These are phyloP conservation scores for Scolopax rusticola DNA, from an alignment of 2,797 vertebrate species.

Conservation along the genomic window DNA sequence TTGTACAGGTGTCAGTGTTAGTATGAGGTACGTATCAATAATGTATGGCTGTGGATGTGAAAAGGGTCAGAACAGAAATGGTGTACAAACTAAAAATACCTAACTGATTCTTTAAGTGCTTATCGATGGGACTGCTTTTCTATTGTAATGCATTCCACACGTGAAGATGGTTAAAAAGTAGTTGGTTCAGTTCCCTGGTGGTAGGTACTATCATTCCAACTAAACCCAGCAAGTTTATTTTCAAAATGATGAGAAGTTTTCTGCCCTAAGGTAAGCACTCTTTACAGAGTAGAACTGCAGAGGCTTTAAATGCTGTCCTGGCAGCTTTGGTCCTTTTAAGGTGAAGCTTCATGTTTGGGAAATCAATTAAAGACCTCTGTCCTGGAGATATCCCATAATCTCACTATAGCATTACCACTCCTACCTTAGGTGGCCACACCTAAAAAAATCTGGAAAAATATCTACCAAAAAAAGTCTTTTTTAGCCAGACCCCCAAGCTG, in stretches of 20 bases:
- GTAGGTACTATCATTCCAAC: background rate
- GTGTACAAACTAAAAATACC: background rate
- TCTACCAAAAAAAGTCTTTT: background rate
- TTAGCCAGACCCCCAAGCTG: background rate
- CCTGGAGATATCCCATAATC: background rate
- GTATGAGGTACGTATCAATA: background rate
- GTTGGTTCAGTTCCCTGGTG: background rate
- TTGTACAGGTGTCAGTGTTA: background rate
- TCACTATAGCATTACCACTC: background rate
- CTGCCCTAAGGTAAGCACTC: background rate
- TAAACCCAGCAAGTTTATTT: background rate
- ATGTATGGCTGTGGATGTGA: background rate
- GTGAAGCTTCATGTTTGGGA: background rate
- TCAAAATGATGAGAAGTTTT: background rate
- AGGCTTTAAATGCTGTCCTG: background rate
- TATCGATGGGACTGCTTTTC: background rate
- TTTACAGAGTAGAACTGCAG: background rate
- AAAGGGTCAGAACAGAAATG: background rate
- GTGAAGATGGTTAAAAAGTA: background rate
- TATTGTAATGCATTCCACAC: background rate
- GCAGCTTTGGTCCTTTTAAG: background rate
- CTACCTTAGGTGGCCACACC: background rate
- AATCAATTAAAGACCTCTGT: background rate
- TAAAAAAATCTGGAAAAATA: background rate
- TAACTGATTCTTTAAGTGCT: background rate